Evolutionary conservation across 2,113 vertebrate genomes (phyloP), one percentile per base, ranked within the genome.

Genomic region (Centropus unirufus): DNA sequence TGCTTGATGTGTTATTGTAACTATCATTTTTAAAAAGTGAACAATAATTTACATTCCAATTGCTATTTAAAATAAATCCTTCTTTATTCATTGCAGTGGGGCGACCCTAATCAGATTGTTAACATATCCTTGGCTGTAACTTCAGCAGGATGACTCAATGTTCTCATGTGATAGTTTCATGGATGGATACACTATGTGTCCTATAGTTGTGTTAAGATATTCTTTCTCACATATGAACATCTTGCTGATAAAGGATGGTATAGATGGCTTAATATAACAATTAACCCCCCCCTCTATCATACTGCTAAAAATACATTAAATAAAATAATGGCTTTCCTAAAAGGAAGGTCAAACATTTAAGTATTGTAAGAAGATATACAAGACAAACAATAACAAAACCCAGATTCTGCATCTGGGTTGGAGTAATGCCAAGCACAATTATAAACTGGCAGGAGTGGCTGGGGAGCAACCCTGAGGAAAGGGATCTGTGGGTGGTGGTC

Each of bases 1-100:
- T 92, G 8, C 30, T 87, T 94, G 22, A 87, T 95, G 89, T 82
- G 6, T 94, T 92, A 30, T 86, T 49, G 46, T 89, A 88, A 76
- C 22, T 63, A 7, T 14, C 52, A 55, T 69, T 10, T 54, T 74
- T 47, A 77, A 78, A 83, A 73, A 51, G 18, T 76, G 40, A 90
- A 79, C 36, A 70, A 3, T 23, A 15, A 91, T 86, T 81, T 94
- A 14, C 30, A 76, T 85, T 72, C n/a, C 52, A 42, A 66, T 40
- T 2, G 0, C 6, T 69, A 6, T 64, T 95, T 30, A 24, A 61
- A 91, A 74, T 3, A 64, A 82, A 64, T 57, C 12, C 5, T 76
- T 5, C 5, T 77, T 92, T 70, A 72, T 70, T 90, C 11, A 39
- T 66, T 90, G 34, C 18, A 59, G 21, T 5, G 9, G 14, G 46